Conservation (phyloP, 1,140 invertebrate species). For the Chionoecetes opilio region DNA sequence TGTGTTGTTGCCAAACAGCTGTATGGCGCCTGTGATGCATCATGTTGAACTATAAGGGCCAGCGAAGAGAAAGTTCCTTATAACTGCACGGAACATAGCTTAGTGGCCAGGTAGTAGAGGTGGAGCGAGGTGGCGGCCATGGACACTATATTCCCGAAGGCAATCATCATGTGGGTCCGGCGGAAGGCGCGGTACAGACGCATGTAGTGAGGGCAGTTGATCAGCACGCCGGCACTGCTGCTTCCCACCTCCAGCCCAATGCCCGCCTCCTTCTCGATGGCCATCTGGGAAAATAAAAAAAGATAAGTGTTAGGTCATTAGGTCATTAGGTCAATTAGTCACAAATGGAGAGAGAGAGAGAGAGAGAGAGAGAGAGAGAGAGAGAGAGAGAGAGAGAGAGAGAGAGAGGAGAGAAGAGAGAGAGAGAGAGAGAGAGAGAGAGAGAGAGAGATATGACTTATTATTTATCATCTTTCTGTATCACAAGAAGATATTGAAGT, state of each 20-base stretch:
- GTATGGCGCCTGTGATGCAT: neutral
- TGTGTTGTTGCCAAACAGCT: neutral
- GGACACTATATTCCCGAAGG: conserved; percentile 89
- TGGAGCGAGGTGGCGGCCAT: conserved; percentile 89
- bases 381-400: too few species aligned
- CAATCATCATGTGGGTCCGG: conserved; percentile 88
- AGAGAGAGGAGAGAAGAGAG: too few species aligned
- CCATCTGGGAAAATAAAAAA: conserved; percentile 78
- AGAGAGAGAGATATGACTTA: too few species aligned
- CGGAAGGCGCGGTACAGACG: conserved; percentile 88
- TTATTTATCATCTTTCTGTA: too few species aligned
- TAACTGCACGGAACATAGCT: conserved; percentile 83
- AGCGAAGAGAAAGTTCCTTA: neutral
- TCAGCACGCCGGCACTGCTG: conserved; percentile 87
- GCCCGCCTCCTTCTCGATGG: conserved; percentile 88
- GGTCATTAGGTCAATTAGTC: too few species aligned
- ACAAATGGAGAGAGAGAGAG: too few species aligned
- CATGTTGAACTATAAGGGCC: neutral
- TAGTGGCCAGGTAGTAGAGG: conserved; percentile 88
- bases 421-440: too few species aligned
- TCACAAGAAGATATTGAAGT: too few species aligned
- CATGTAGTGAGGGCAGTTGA: conserved; percentile 89
- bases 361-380: too few species aligned
- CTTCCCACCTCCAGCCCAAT: conserved; percentile 89
- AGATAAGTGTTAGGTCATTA: too few species aligned